Conservation (phyloP, 2,113 vertebrate species). For the Ariopsis seemanni region DNA sequence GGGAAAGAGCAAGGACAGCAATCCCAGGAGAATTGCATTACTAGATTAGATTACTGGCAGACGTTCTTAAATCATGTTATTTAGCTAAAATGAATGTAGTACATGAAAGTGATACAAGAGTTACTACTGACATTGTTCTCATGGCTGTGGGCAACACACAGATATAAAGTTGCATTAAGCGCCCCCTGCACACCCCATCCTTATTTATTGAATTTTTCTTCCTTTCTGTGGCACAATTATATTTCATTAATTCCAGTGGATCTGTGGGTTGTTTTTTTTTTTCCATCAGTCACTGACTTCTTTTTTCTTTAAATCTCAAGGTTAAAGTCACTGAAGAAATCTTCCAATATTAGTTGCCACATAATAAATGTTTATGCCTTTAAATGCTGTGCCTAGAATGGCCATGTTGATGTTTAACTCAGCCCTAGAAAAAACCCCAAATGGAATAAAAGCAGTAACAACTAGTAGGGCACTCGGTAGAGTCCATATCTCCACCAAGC, state of each 20-base stretch:
- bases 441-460: not conserved
- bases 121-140: constrained; percentile 40
- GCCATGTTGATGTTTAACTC: constrained; percentile 7
- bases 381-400: not conserved
- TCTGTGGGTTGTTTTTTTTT: constrained; percentile 4
- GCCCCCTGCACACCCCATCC: not conserved
- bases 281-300: constrained; percentile 9
- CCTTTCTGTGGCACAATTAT: constrained; percentile 23
- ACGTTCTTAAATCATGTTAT: constrained; percentile 58
- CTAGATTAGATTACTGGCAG: constrained; percentile 52
- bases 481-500: no score
- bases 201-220: constrained; percentile 42
- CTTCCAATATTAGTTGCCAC: not conserved
- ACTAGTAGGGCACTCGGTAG: no score
- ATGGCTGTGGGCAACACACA: constrained; percentile 30
- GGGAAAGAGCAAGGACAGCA: constrained; percentile 16
- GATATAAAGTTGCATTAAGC: constrained; percentile 37
- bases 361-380: constrained; percentile 11
- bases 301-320: constrained; percentile 35
- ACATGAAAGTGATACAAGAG: constrained; percentile 49
- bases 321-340: constrained; percentile 43
- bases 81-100: constrained; percentile 52
- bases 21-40: constrained; percentile 48
- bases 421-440: not conserved
- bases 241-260: constrained; percentile 31